Conservation (phyloP, 1,140 invertebrate species). For the Heterodera schachtii region DNA sequence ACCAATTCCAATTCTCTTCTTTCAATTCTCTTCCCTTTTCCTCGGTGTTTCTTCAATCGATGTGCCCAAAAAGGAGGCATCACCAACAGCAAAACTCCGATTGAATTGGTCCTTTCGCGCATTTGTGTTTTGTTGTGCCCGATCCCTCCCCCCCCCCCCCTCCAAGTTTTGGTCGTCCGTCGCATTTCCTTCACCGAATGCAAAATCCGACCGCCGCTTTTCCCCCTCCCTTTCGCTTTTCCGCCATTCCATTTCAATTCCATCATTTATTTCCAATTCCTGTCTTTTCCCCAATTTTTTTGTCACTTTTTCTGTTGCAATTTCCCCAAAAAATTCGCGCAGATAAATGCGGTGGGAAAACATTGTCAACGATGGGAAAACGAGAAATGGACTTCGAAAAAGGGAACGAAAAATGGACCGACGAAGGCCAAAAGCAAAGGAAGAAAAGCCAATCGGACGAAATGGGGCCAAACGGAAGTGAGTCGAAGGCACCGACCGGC, state of each 20-base stretch:
- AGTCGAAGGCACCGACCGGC: not conserved
- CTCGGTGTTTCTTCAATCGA: not conserved
- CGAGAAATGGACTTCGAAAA: not conserved
- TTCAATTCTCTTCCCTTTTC: not conserved
- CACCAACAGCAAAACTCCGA: not conserved
- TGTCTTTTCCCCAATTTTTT: not conserved
- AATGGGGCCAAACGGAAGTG: not conserved
- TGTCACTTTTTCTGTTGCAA: not conserved
- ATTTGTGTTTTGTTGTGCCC: not conserved
- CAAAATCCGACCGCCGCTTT: no score
- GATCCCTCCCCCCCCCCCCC: not conserved
- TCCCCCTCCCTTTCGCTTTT: not conserved
- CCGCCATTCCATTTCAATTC: not conserved
- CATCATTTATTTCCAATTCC: not conserved
- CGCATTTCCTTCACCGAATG: not conserved
- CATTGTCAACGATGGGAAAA: not conserved
- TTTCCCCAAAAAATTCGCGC: not conserved
- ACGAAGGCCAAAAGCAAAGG: not conserved
- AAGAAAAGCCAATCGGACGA: not conserved
- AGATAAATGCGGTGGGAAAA: conserved; percentile 2
- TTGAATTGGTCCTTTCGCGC: not conserved
- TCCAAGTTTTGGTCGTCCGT: not conserved
- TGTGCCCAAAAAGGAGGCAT: conserved; percentile 16
- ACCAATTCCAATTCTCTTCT: not conserved
- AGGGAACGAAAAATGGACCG: not conserved